phyloP scores from a whole-genome alignment of 2,113 vertebrate species.

The Ibidorhyncha struthersii region DNA sequence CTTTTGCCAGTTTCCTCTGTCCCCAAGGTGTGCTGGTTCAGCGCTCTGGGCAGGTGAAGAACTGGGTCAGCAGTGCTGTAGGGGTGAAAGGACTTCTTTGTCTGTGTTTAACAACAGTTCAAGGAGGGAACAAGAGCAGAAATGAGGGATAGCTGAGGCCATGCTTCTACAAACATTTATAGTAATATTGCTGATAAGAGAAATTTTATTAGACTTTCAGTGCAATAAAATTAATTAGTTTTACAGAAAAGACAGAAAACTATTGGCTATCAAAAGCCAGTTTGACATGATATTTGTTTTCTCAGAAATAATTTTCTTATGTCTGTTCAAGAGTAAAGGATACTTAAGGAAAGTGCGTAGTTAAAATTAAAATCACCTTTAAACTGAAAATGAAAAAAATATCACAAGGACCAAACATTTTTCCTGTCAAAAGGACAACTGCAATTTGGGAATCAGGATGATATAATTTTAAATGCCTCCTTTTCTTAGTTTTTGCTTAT shows the following conservation, averaged over 20 bases:
- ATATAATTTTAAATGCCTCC: neutral
- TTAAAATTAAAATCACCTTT: neutral
- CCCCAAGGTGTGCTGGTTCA: neutral
- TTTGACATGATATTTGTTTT: neutral
- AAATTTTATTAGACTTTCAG: neutral
- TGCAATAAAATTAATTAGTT: neutral
- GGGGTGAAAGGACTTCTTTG: neutral
- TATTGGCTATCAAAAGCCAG: neutral
- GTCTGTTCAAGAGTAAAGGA: neutral
- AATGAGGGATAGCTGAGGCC: neutral
- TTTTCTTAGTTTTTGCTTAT: neutral
- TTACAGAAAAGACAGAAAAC: neutral
- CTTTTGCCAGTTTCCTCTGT: neutral
- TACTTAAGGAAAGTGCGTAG: neutral
- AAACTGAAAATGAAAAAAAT: neutral
- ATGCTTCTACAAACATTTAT: neutral
- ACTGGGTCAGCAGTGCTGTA: neutral
- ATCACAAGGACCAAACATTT: neutral
- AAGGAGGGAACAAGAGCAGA: neutral
- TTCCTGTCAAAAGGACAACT: neutral
- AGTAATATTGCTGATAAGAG: neutral
- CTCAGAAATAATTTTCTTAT: neutral
- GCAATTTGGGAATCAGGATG: neutral
- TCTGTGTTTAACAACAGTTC: neutral
- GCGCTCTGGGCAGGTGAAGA: neutral